Evolutionary conservation across 2,888 invertebrate genomes (phyloP), one percentile per base, ranked within the genome.

Genomic region (Cyaniris semiargus): DNA sequence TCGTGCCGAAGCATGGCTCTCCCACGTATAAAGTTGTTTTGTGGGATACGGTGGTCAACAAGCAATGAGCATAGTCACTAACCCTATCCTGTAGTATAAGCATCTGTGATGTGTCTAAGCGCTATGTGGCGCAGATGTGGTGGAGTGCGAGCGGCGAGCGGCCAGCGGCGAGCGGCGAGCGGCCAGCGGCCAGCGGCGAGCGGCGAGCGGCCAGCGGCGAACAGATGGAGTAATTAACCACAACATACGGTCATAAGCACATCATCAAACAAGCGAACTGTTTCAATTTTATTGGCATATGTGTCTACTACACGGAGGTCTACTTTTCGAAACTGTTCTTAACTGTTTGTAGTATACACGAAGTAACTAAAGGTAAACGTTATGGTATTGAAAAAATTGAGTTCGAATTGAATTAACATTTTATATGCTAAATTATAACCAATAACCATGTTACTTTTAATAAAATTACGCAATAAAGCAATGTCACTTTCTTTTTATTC

Each of bases 211-310:
- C n/a, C n/a, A n/a, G n/a, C n/a, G n/a, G n/a, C n/a, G 58, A 23
- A 60, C 60, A 60, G 60, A 60, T 60, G 60, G 60, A 60, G 58
- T 23, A 60, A 60, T 60, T 60, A 60, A 60, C 60, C 10, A 60
- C 60, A 21, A 60, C 60, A 60, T 21, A 60, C 60, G 60, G 8
- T 21, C 58, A 58, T 58, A 58, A n/a, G 58, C 23, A 21, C 60
- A 60, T 23, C 21, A 8, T 60, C 21, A 21, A 60, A 10, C 21
- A 58, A 21, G n/a, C 58, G 21, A 58, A 58, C 58, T 60, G 60
- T 60, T 10, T 4, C 13, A 60, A 60, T 53, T 18, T 44, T 44
- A 10, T 44, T 13, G 3, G 44, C 3, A 44, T 3, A 44, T 44
- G 38, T 38, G 44, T 44, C 44, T 44, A 44, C 44, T 44, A 44